Base-by-base conservation (phyloP, 2,113 vertebrate genomes). In the Daubentonia madagascariensis region DNA sequence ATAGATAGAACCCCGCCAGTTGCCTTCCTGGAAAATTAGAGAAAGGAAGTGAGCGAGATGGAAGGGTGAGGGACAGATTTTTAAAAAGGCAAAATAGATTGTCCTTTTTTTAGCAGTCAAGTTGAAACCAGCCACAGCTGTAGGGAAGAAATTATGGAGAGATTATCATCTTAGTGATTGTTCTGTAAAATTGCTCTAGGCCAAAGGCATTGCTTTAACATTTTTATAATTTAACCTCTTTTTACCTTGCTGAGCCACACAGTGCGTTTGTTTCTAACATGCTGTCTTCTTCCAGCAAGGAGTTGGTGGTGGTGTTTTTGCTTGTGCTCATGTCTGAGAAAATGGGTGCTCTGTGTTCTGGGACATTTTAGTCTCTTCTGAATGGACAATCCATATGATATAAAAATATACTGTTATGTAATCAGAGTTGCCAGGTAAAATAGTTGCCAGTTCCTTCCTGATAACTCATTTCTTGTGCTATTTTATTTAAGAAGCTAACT, bases 171-270 rank as follows among this genome's bases (percentile, higher is more conserved):
- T 61, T 63, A 83, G 67, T 12, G n/a, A 67, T 76, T 76, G 67
- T 90, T 92, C 61, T 61, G 12, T 92, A 72, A 68, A 96, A 75
- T 57, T 94, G 73, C 84, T 85, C 3, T 30, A 75, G 81, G 72
- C 76, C 79, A 75, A 32, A 95, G 25, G 45, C 63, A 16, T 32
- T 61, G 45, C 89, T 91, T 80, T 73, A 73, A 63, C 40, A 35
- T 61, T 91, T 94, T 94, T 78, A 45, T 92, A 87, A 78, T 57
- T 61, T 92, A 78, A 95, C 10, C 28, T 83, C 81, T 50, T 94
- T 94, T 94, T 68, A 75, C 32, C 61, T 97, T 50, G 25, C 45
- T 20, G 88, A 89, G 61, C 61, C 59, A 7, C 3, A 18, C 37
- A 35, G 4, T 20, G 10, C 2, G 0, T 28, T 68, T 86, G 61